phyloP scores from a whole-genome alignment of 2,797 vertebrate genomes.

The Diglossa cyanea region DNA sequence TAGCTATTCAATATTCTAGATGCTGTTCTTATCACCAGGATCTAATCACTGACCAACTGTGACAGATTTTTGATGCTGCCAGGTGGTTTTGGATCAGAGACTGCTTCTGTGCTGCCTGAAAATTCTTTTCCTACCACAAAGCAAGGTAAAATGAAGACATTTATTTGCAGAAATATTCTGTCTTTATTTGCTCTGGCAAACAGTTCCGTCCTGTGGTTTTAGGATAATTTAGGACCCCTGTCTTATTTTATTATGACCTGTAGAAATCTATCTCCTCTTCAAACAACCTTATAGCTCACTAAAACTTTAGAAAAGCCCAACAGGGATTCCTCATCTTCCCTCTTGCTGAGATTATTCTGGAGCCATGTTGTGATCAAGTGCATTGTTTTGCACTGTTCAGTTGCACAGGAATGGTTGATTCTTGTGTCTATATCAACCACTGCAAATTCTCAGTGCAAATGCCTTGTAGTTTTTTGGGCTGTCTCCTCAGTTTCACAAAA shows the following conservation, averaged over 20 bases:
- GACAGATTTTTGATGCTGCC: background rate
- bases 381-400: background rate
- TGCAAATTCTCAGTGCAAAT: background rate
- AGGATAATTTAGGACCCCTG: background rate
- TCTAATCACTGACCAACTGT: background rate
- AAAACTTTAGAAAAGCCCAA: background rate
- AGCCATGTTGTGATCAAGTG: background rate
- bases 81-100: background rate
- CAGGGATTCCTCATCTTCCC: background rate
- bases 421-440: background rate
- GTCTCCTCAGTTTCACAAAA: constrained; percentile 5
- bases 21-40: background rate
- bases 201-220: background rate
- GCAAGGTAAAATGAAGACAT: background rate
- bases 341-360: background rate
- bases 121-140: background rate
- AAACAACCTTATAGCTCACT: background rate
- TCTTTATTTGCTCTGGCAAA: background rate
- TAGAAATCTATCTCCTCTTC: background rate
- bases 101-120: background rate
- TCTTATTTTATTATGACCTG: background rate
- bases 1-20: background rate
- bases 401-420: background rate
- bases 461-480: background rate
- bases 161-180: background rate